Base-by-base conservation (phyloP, 2,797 vertebrate genomes). In the Benthosema pterotum region DNA sequence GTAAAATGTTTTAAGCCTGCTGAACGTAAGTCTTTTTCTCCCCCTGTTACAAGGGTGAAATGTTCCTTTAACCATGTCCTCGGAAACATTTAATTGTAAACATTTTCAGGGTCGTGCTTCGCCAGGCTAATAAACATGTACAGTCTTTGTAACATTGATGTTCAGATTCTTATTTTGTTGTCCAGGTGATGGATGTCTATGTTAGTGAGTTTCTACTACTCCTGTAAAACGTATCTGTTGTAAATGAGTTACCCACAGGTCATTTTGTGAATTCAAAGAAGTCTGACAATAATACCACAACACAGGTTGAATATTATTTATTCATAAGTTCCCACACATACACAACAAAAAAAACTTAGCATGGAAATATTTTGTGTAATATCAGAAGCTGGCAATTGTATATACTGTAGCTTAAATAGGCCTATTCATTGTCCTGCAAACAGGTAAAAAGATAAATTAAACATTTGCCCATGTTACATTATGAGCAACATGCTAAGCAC, bases 401-500 rank as follows among this genome's bases (percentile, higher is more conserved):
- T 48, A 63, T 48, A n/a, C n/a, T n/a, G n/a, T n/a, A 82, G 68
- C 63, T 83, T 60, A 65, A 75, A 43, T 67, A 72, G 76, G 32
- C 32, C 32, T 38, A 38, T 38, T 51, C 51, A 70, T 74, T 82
- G 69, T 87, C 83, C 79, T 77, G 76, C 76, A 83, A 75, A 82
- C 75, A 78, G 57, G 76, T 71, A 71, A 65, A 63, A 67, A 80
- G 55, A 87, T 87, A 89, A 88, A 90, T 89, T 80, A 74, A 18
- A 60, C 54, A 86, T 81, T 79, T 75, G 60, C 87, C 83, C 82
- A 91, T 91, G 83, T 92, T 87, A 91, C 85, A 71, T 77, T 72
- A 75, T 78, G 73, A 83, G 77, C 82, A 91, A 91, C 89, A 92
- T 92, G 89, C 87, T 85, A 84, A 87, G 72, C 82, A 88, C 77